Evolutionary conservation across 1,140 invertebrate species (phyloP).

Genomic region (Caenorhabditis briggsae): DNA sequence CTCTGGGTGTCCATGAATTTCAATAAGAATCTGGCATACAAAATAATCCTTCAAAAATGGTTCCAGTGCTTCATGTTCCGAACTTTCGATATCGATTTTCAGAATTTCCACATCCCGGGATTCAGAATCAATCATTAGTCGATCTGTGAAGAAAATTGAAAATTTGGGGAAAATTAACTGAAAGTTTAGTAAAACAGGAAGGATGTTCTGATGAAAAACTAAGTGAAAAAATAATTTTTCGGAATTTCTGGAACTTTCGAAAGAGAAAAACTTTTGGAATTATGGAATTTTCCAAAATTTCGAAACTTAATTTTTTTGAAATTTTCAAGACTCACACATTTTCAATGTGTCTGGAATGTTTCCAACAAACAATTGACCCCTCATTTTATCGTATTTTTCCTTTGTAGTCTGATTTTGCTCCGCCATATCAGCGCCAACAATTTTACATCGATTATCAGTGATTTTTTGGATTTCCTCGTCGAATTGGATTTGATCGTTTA

Average conservation of each 20-base stretch:
- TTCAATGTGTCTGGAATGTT: constrained; percentile 29
- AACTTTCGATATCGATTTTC: constrained; percentile 40
- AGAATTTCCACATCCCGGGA: constrained; percentile 40
- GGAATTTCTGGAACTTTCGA: too few relatives aligned
- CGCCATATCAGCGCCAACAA: constrained; percentile 17
- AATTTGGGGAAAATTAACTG: too few relatives aligned
- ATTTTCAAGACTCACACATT: not conserved
- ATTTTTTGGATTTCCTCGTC: constrained; percentile 43
- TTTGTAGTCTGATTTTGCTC: constrained; percentile 8
- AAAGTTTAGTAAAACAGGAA: too few relatives aligned
- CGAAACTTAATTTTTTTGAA: too few relatives aligned
- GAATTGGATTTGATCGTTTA: constrained; percentile 39
- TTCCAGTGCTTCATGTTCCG: constrained; percentile 20
- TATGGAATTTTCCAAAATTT: too few relatives aligned
- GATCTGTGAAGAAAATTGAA: not conserved
- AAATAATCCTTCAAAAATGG: constrained; percentile 23
- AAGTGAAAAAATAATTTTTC: too few relatives aligned
- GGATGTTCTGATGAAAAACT: too few relatives aligned
- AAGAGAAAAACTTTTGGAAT: too few relatives aligned
- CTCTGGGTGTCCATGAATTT: constrained; percentile 12
- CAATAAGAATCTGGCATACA: constrained; percentile 30
- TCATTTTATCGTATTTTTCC: constrained; percentile 19
- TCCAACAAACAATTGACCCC: constrained; percentile 24
- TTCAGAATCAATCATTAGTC: constrained; percentile 32
- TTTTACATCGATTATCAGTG: constrained; percentile 25